Conservation (phyloP, 2,113 vertebrate species). For the Neopipo cinnamomea region DNA sequence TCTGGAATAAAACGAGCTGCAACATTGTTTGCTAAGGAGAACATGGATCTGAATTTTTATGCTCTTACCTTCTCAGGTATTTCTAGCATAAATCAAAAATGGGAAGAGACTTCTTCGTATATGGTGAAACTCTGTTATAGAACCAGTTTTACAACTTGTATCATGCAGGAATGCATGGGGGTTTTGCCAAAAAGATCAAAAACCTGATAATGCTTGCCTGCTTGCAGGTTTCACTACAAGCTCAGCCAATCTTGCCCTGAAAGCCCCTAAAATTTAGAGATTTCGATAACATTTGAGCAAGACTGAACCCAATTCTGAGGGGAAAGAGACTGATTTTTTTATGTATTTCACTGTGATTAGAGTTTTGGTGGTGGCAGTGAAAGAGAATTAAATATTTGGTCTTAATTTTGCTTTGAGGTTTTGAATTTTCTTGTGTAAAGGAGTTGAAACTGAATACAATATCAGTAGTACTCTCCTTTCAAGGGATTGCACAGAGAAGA, state of each 20-base stretch:
- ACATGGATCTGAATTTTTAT: neutral
- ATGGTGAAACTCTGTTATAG: neutral
- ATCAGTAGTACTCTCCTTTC: neutral
- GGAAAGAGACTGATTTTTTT: neutral
- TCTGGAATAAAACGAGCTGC: neutral
- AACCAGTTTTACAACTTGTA: neutral
- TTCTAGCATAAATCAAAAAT: neutral
- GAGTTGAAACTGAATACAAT: neutral
- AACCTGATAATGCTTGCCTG: neutral
- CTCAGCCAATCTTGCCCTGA: neutral
- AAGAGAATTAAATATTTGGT: neutral
- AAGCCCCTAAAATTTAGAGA: neutral
- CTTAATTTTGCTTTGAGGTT: neutral
- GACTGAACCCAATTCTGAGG: neutral
- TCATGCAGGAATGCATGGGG: neutral
- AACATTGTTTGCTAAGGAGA: neutral
- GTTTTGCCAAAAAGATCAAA: neutral
- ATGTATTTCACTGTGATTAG: neutral
- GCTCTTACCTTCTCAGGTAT: neutral
- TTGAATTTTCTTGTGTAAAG: neutral
- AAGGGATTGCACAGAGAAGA: neutral
- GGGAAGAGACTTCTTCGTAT: neutral
- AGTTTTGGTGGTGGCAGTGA: neutral
- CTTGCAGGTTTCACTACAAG: neutral
- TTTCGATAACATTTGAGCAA: neutral